A percentile compares a stretch with the other conserved stretches of the same genome.
Evolutionary conservation across 2,888 invertebrate species (phyloP).

Genomic region (Thereva unica): DNA sequence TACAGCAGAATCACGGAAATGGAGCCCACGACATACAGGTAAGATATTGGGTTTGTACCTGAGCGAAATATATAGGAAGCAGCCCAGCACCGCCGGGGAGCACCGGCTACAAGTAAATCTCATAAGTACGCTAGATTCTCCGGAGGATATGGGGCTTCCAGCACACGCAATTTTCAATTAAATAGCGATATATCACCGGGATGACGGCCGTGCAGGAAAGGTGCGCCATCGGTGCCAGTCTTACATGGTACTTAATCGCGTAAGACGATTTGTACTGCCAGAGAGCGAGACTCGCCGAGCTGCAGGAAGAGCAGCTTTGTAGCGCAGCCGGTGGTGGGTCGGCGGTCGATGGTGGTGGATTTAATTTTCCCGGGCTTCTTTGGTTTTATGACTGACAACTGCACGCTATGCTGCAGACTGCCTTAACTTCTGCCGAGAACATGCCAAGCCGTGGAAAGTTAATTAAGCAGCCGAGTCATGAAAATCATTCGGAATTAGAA

Average conservation of each 20-base stretch:
- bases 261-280: not conserved
- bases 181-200: conserved; percentile 27
- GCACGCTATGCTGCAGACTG: too few species aligned
- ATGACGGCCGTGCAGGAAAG: conserved; percentile 8
- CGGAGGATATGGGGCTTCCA: conserved; percentile 5
- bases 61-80: conserved; percentile 1
- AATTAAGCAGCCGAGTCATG: too few species aligned
- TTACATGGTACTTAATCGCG: not conserved
- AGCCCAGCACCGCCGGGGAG: not conserved
- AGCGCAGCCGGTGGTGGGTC: too few species aligned
- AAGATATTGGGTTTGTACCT: not conserved
- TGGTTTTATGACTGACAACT: too few species aligned
- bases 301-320: not conserved
- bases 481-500: too few species aligned
- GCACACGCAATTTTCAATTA: conserved; percentile 35
- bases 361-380: too few species aligned
- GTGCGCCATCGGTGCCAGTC: conserved; percentile 4
- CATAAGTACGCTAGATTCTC: not conserved
- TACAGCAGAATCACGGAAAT: conserved; percentile 8
- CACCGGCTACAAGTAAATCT: not conserved
- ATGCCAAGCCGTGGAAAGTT: too few species aligned
- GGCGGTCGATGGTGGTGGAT: too few species aligned
- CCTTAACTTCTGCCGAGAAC: too few species aligned
- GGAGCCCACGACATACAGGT: conserved; percentile 10
- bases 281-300: conserved; percentile 1